Evolutionary conservation across 2,888 invertebrate species (phyloP).

Genomic region (Sphecodes monilicornis): DNA sequence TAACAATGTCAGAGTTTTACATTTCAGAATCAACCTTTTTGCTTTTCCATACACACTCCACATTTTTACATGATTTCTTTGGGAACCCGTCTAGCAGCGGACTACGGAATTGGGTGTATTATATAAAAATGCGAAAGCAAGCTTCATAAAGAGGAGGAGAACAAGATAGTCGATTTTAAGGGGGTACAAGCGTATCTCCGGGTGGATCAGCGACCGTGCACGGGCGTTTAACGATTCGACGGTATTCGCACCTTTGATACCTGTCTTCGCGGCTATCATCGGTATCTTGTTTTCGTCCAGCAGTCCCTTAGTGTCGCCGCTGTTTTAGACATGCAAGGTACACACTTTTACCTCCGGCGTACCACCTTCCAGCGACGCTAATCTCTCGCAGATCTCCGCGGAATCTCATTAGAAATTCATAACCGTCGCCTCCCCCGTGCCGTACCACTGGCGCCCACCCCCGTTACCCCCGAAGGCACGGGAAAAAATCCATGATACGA

Average conservation of each 20-base stretch:
- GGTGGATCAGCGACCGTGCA: neutral
- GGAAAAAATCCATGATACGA: constrained; percentile 82
- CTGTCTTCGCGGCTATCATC: constrained; percentile 50
- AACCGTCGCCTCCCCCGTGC: constrained; percentile 79
- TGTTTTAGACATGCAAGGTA: constrained; percentile 79
- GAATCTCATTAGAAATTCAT: constrained; percentile 85
- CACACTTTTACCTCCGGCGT: constrained; percentile 77
- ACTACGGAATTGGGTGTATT: neutral
- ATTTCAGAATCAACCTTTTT: neutral
- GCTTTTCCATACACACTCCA: neutral
- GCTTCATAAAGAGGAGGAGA: neutral
- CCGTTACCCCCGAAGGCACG: constrained; percentile 51
- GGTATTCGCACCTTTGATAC: constrained; percentile 35
- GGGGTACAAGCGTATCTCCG: neutral
- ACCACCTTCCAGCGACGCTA: constrained; percentile 77
- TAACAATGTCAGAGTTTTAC: too few relatives aligned
- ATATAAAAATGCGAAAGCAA: neutral
- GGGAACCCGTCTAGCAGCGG: neutral
- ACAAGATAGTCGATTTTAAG: neutral
- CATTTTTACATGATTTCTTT: neutral
- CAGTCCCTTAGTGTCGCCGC: constrained; percentile 71
- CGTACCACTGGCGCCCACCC: constrained; percentile 53
- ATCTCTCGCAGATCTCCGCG: constrained; percentile 84
- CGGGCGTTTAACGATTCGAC: constrained; percentile 9
- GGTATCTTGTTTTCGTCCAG: constrained; percentile 73